These are phyloP conservation scores for Gallinago paraguaiae DNA, from an alignment of 2,113 vertebrate species.

Conservation along the genomic window DNA sequence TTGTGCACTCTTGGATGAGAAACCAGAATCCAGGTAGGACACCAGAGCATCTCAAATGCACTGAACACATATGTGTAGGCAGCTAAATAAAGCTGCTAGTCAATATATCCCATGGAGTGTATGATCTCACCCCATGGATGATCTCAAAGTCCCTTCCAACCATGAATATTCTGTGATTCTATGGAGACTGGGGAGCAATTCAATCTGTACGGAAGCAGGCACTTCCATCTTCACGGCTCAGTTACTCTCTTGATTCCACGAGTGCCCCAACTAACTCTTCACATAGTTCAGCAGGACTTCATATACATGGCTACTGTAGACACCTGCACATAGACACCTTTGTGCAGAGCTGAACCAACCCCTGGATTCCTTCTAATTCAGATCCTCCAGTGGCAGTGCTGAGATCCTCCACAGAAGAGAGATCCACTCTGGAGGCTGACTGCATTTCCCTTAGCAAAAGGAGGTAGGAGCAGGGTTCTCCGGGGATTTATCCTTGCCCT, in stretches of 20 bases:
- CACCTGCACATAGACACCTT: fast-evolving
- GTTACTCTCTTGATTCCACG: not conserved
- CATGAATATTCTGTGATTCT: too few species aligned
- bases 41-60: not conserved
- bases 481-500: not conserved
- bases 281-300: not conserved
- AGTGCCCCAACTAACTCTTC: not conserved
- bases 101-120: not conserved
- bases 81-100: not conserved
- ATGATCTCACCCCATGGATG: too few species aligned
- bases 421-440: not conserved
- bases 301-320: fast-evolving
- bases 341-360: not conserved
- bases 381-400: not conserved
- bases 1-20: not conserved
- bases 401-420: not conserved
- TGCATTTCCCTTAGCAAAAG: not conserved
- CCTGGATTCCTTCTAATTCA: not conserved
- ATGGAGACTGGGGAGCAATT: not conserved
- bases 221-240: not conserved
- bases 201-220: not conserved
- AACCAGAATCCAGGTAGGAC: not conserved
- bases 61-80: not conserved
- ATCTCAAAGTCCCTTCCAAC: too few species aligned
- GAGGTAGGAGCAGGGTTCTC: not conserved